phyloP scores from a whole-genome alignment of 2,113 vertebrate species.

The Mellivora capensis region DNA sequence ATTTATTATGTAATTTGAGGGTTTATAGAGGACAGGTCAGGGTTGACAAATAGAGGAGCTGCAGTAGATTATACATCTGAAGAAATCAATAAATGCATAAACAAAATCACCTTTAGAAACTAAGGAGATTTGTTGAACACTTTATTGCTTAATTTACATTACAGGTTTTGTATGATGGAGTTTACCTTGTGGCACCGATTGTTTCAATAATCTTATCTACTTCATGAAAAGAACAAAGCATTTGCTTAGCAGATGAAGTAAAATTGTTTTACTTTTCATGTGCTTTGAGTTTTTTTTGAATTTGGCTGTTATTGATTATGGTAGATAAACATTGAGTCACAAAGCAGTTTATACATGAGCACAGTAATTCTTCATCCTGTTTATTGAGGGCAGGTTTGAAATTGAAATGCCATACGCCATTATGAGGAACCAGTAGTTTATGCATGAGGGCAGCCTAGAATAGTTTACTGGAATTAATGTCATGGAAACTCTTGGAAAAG shows the following conservation, averaged over 20 bases:
- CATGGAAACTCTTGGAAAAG: slow-evolving; percentile 26
- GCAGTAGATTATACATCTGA: slow-evolving; percentile 68
- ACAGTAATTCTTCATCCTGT: slow-evolving; percentile 56
- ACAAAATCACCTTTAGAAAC: slow-evolving; percentile 72
- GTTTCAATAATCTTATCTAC: slow-evolving; percentile 34
- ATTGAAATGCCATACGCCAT: slow-evolving; percentile 38
- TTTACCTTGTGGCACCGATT: neutral
- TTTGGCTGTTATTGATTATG: slow-evolving; percentile 54
- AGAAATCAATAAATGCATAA: slow-evolving; percentile 77
- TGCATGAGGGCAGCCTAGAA: slow-evolving; percentile 36
- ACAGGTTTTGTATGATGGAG: slow-evolving; percentile 15
- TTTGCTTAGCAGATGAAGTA: slow-evolving; percentile 56
- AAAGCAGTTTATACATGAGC: slow-evolving; percentile 46
- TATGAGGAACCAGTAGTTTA: slow-evolving; percentile 47
- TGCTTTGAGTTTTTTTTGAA: neutral
- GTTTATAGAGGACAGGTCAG: slow-evolving; percentile 67
- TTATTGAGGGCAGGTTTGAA: slow-evolving; percentile 63
- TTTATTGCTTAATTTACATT: slow-evolving; percentile 63
- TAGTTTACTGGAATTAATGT: neutral
- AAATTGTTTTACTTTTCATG: slow-evolving; percentile 56
- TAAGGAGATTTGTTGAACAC: slow-evolving; percentile 57
- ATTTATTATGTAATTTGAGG: slow-evolving; percentile 71
- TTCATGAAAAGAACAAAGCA: slow-evolving; percentile 50
- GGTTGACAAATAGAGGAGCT: slow-evolving; percentile 63
- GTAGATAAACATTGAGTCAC: slow-evolving; percentile 53